Conservation (phyloP, 2,888 invertebrate genomes). For the Bombylius major region DNA sequence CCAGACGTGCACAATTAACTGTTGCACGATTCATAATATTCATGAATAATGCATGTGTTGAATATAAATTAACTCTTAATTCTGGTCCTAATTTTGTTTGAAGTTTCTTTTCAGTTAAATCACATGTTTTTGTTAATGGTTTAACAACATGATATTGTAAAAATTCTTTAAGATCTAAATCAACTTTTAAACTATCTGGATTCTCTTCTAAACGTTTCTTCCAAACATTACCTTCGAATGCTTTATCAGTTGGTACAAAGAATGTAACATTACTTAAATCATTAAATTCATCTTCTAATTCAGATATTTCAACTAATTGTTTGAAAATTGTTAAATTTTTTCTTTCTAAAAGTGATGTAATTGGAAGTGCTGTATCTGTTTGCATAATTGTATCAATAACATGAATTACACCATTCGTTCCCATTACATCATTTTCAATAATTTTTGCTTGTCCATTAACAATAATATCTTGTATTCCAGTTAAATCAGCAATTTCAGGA, state of each 20-base stretch:
- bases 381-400: conserved; percentile 52
- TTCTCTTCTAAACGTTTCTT: conserved; percentile 28
- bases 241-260: conserved; percentile 51
- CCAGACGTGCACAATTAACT: conserved; percentile 52
- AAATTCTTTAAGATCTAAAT: conserved; percentile 42
- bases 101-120: conserved; percentile 43
- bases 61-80: conserved; percentile 48
- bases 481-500: conserved; percentile 39
- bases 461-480: conserved; percentile 40
- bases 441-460: conserved; percentile 47
- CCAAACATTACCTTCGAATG: conserved; percentile 41
- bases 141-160: conserved; percentile 49
- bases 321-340: conserved; percentile 49
- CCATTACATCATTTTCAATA: conserved; percentile 47
- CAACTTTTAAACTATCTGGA: conserved; percentile 29
- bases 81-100: conserved; percentile 39
- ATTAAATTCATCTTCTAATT: conserved; percentile 42
- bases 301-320: conserved; percentile 41
- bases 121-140: conserved; percentile 43
- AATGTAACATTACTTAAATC: conserved; percentile 47
- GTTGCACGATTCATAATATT: conserved; percentile 48
- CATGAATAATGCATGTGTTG: conserved; percentile 43
- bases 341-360: conserved; percentile 40
- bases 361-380: conserved; percentile 42
- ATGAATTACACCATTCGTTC: conserved; percentile 61